Percentiles rank a stretch among this genome's conserved stretches.
Evolutionary conservation across 2,888 invertebrate species (phyloP).

Genomic region (Stenolophus ochropezus): DNA sequence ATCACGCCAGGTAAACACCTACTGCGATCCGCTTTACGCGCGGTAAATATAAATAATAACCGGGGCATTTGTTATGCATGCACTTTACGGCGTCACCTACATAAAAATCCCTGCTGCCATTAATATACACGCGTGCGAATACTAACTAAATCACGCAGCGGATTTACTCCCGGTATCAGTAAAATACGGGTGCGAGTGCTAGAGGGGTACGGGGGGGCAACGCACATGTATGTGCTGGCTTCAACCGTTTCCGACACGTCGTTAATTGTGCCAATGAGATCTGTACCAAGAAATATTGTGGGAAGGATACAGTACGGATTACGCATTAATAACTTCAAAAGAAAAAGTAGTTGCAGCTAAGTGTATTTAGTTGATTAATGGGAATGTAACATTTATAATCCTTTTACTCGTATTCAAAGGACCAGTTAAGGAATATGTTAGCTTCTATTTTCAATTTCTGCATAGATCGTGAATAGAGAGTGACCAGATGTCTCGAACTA

Average conservation of each 20-base stretch:
- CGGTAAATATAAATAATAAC: slow-evolving; percentile 49
- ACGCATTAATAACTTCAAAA: slow-evolving; percentile 1
- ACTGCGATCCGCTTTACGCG: slow-evolving; percentile 37
- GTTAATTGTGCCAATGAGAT: slow-evolving; percentile 33
- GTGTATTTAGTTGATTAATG: not conserved
- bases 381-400: not conserved
- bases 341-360: not conserved
- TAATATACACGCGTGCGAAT: slow-evolving; percentile 54
- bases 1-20: slow-evolving; percentile 53
- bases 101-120: slow-evolving; percentile 50
- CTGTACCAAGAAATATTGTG: slow-evolving; percentile 15
- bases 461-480: too few relatives aligned
- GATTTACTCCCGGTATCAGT: slow-evolving; percentile 26
- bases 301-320: slow-evolving; percentile 2
- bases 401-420: too few relatives aligned
- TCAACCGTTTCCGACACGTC: slow-evolving; percentile 28
- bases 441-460: too few relatives aligned
- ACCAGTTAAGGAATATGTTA: too few relatives aligned
- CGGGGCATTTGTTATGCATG: slow-evolving; percentile 39
- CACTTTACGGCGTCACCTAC: slow-evolving; percentile 46
- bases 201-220: not conserved
- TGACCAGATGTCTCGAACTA: too few relatives aligned
- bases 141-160: slow-evolving; percentile 41
- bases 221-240: not conserved
- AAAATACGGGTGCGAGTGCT: slow-evolving; percentile 10